These are phyloP conservation scores for Drosophila crucigera DNA, from an alignment of 2,888 invertebrate genomes.

Conservation along the genomic window DNA sequence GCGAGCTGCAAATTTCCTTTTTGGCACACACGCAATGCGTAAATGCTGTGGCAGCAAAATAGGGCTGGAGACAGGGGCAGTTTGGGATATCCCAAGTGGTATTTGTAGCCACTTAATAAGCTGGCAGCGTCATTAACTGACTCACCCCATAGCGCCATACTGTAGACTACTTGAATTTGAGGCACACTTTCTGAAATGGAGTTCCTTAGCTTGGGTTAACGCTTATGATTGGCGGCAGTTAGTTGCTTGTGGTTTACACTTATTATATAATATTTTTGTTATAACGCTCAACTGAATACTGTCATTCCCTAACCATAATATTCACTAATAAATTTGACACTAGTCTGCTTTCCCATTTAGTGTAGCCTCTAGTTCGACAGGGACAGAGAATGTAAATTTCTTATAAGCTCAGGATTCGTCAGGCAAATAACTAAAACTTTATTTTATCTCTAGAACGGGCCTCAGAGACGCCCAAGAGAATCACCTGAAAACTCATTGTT, in stretches of 20 bases:
- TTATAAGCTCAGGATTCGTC: neutral
- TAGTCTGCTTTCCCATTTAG: too few relatives aligned
- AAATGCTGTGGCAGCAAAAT: neutral
- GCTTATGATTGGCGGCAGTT: neutral
- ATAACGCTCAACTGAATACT: neutral
- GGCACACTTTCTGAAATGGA: neutral
- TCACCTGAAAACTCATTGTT: neutral
- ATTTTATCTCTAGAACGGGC: neutral
- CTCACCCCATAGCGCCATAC: neutral
- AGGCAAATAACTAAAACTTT: neutral
- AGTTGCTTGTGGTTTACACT: neutral
- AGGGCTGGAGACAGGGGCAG: neutral
- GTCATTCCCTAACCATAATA: neutral
- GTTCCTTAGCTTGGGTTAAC: neutral
- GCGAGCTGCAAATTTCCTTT: conserved; percentile 11
- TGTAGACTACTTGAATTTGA: neutral
- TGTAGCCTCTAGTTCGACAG: too few relatives aligned
- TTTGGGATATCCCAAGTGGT: conserved; percentile 2
- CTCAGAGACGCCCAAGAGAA: neutral
- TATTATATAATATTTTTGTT: neutral
- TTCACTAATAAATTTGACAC: neutral
- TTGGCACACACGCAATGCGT: conserved; percentile 30
- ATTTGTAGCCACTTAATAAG: conserved; percentile 2
- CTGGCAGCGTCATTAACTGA: conserved; percentile 6
- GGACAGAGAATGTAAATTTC: neutral